Evolutionary conservation across 2,888 invertebrate genomes (phyloP), one percentile per base, ranked within the genome.

Genomic region (Machimus rusticus): DNA sequence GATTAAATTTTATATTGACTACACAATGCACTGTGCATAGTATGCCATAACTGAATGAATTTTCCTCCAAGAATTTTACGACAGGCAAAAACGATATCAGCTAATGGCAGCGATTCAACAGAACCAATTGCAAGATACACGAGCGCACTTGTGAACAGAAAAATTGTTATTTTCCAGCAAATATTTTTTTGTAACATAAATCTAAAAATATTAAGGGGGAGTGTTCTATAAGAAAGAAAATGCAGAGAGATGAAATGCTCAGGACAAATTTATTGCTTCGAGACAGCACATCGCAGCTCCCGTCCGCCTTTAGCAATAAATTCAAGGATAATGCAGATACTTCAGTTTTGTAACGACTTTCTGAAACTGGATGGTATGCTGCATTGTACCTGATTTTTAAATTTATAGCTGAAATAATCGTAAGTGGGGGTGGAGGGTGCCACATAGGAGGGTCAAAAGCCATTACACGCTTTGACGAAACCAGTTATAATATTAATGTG

Each of bases 301-400:
- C 31, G 34, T 37, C 76, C 76, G 34, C 37, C 34, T 76, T 76
- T 34, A 34, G 76, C 37, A 76, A 76, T 76, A 76, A 76, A 76
- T 76, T 76, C 76, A 34, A 76, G 76, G 76, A 76, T 76, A 76
- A 76, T 76, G 76, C 34, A 76, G 76, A 76, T 76, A 31, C 76
- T 76, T 76, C 37, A 76, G 76, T 37, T 76, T n/a, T 76, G 76
- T 37, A 76, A 76, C 76, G 76, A 76, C 19, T 37, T 76, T 66
- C 76, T 76, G 34, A 76, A 28, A 9, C 28, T 76, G 9, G 37
- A 76, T 76, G 76, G 34, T 37, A 19, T 34, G 76, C 37, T 34
- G 76, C 76, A 76, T 76, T 76, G 76, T 76, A 76, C 76, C 76
- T 76, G 76, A 76, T 76, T 76, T 76, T 76, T 34, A 76, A 76